Conservation (phyloP, 2,113 vertebrate species). For the Grus americana region DNA sequence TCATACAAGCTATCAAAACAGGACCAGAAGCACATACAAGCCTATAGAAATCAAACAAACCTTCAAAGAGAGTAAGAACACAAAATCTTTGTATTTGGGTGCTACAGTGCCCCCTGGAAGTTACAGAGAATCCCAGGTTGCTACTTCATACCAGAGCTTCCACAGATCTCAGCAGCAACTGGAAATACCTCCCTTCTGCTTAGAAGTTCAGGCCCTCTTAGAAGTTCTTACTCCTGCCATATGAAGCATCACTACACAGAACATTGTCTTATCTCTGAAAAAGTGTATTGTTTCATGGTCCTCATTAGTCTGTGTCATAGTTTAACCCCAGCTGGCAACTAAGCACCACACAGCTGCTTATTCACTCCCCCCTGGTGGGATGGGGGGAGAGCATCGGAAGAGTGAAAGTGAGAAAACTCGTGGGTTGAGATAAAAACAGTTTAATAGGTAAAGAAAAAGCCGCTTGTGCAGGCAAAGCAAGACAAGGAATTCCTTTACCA, state of each 20-base stretch:
- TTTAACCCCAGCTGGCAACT: too few species aligned
- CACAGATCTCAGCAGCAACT: background rate
- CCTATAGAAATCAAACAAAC: background rate
- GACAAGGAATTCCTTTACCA: too few species aligned
- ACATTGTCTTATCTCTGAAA: background rate
- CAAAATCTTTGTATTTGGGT: background rate
- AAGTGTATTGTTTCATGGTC: background rate
- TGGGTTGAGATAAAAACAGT: too few species aligned
- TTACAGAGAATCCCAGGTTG: background rate
- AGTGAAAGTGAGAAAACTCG: too few species aligned
- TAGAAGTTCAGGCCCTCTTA: background rate
- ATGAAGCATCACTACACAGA: background rate
- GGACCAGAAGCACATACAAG: background rate
- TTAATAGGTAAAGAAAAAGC: too few species aligned
- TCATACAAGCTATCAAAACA: background rate
- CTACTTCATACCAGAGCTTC: background rate
- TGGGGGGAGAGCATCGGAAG: too few species aligned
- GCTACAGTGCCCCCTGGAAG: background rate
- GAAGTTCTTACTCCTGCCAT: background rate
- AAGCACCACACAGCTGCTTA: too few species aligned
- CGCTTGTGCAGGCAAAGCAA: too few species aligned
- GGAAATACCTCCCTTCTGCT: background rate
- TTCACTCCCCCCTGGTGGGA: too few species aligned
- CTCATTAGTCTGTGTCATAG: background rate
- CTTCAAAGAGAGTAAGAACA: background rate